Evolutionary conservation across 1,140 invertebrate species (phyloP), one percentile per base, ranked within the genome.

Genomic region (Nephotettix cincticeps): DNA sequence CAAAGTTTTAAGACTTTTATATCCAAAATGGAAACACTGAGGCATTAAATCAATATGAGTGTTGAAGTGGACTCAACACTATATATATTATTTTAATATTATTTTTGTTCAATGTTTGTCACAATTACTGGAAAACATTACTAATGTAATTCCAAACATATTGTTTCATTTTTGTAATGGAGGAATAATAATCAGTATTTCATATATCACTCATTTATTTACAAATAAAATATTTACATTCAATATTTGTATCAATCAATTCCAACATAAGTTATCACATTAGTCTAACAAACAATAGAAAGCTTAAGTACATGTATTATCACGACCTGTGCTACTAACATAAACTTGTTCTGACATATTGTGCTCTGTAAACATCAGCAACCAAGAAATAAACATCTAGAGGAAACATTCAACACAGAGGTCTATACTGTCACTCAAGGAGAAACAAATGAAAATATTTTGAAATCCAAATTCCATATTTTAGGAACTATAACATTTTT

Each of bases 231-330:
- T 29, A 61, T 61, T 61, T 29, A 61, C 27, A 61, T 9, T 14
- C 13, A 29, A n/a, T 13, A n/a, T 61, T 61, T 61, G 56, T 61
- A 61, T 61, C 13, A 28, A 61, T 61, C 56, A 61, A 61, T 61
- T 61, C 56, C 56, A 61, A 61, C 56, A 61, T 9, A 61, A 23
- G 4, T 61, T 61, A 61, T 61, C 56, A 61, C 56, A 61, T 61
- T 27, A 11, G 25, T 27, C 21, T 25, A 27, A 29, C 23, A n/a
- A 21, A 9, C 4, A 51, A 21, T n/a, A 4, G 23, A 2, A 61
- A 25, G 56, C 9, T 28, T 28, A 61, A 61, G 21, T 61, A 28
- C 21, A 27, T 27, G 21, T 27, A 61, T 28, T 28, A 29, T 27
- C 27, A 51, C 47, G 21, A 51, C 6, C 47, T 19, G 47, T 51